phyloP scores from a whole-genome alignment of 2,113 vertebrate species.

The Ochotona curzoniae region DNA sequence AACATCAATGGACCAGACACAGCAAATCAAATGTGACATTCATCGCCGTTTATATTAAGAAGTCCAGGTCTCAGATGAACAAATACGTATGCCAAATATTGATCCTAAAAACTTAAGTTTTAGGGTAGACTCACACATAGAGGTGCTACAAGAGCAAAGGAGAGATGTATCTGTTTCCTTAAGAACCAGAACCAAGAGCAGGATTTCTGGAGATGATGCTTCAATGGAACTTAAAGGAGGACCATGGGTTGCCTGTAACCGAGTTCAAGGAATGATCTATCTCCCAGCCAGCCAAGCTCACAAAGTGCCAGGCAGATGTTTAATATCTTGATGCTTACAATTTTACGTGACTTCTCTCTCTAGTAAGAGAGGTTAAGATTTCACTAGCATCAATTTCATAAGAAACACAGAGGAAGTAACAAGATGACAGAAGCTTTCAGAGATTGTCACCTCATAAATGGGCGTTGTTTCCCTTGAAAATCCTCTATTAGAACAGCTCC shows the following conservation, averaged over 20 bases:
- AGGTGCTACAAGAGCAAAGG: background rate
- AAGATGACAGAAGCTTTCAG: background rate
- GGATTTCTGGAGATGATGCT: background rate
- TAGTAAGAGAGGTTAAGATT: background rate
- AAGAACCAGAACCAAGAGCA: background rate
- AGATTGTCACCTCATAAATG: background rate
- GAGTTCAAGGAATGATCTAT: background rate
- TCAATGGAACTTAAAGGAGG: background rate
- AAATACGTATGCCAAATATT: background rate
- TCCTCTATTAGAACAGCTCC: background rate
- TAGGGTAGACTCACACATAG: background rate
- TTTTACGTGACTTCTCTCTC: background rate
- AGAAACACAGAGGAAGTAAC: background rate
- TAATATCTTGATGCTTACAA: background rate
- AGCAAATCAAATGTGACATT: background rate
- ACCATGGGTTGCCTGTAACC: background rate
- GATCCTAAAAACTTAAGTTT: background rate
- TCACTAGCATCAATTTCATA: background rate
- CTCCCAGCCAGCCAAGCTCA: background rate
- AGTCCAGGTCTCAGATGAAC: background rate
- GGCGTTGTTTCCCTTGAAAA: background rate
- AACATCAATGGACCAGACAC: background rate
- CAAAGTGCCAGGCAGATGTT: background rate
- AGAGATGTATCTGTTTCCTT: background rate
- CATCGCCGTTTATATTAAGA: background rate